A percentile compares a stretch with the other conserved stretches of the same genome.
These are phyloP conservation scores for Zaprionus ornatus DNA, from an alignment of 1,140 invertebrate species.

Conservation along the genomic window DNA sequence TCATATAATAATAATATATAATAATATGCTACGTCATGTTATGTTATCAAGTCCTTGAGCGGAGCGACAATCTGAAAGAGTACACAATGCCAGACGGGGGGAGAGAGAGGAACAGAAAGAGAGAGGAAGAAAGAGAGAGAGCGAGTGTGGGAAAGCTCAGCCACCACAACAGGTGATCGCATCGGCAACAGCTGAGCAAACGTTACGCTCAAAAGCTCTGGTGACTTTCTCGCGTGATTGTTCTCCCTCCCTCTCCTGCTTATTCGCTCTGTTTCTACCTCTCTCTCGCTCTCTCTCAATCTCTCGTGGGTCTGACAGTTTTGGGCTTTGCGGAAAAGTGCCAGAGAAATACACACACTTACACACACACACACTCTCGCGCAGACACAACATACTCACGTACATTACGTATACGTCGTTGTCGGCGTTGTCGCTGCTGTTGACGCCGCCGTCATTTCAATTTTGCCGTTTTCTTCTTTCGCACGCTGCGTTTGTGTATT, in stretches of 20 bases:
- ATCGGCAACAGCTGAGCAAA: slow-evolving; percentile 44
- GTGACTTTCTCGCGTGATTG: slow-evolving; percentile 16
- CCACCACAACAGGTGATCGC: slow-evolving; percentile 57
- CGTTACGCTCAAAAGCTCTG: slow-evolving; percentile 31
- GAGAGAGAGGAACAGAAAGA: not conserved
- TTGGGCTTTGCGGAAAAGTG: slow-evolving; percentile 73
- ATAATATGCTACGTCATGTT: not conserved
- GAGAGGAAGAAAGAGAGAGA: slow-evolving; percentile 9
- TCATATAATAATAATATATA: not conserved
- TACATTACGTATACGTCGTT: slow-evolving; percentile 72
- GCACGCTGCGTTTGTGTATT: slow-evolving; percentile 60
- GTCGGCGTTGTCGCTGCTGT: slow-evolving; percentile 43
- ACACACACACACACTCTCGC: slow-evolving; percentile 12
- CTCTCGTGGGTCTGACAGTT: slow-evolving; percentile 48
- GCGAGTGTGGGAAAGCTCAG: slow-evolving; percentile 10
- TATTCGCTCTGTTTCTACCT: slow-evolving; percentile 7
- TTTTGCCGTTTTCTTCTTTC: slow-evolving; percentile 68
- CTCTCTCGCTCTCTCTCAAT: slow-evolving; percentile 6
- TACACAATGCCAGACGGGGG: not conserved
- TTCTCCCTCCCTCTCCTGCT: not conserved
- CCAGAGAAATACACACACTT: slow-evolving; percentile 25
- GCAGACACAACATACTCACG: slow-evolving; percentile 3
- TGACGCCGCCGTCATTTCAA: slow-evolving; percentile 44
- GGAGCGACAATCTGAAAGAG: not conserved
- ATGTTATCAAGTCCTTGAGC: slow-evolving; percentile 40